Evolutionary conservation across 2,888 invertebrate species (phyloP), one percentile per base, ranked within the genome.

Genomic region (Caenorhabditis sinica): DNA sequence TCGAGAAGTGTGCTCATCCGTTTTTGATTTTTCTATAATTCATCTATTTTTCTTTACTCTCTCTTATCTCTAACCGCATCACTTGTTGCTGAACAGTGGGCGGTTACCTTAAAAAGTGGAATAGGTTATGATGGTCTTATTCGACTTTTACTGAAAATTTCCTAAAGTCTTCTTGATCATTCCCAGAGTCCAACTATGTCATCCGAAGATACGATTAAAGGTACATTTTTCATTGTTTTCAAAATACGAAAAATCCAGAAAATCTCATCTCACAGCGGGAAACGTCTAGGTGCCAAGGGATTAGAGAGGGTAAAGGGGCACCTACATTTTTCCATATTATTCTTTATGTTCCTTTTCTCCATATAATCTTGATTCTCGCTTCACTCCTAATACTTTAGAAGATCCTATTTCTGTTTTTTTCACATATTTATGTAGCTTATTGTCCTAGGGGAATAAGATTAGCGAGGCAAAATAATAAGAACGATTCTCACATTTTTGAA

Each of bases 201-300:
- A 0, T 0, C 25, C 13, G n/a, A 15, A 25, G 23, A 63, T 25
- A 63, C 63, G 63, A 63, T 63, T 63, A 40, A 63, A 63, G 43
- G 63, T 63, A 63, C 63, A 63, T 43, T 63, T 63, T 11, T 15
- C 17, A 13, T 56, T 23, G 36, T 61, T 40, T 61, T 36, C 33
- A 20, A 20, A n/a, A 58, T 58, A 9, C n/a, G 6, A 36, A 36
- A 2, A 20, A 30, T 36, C 30, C 17, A 36, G 17, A 36, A 58
- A 60, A 60, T 60, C 60, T 23, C 20, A 56, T 25, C 56, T 25
- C 56, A 56, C 33, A 4, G 58, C 20, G 8, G 36, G 61, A 58
- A 17, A 13, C 13, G 40, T 30, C 58, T 51, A 6, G 49, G 49
- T 49, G 20, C 20, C 49, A 49, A 13, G 51, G 51, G 51, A 51